Evolutionary conservation across 1,140 invertebrate genomes (phyloP).

Genomic region (Drosophila ambigua): DNA sequence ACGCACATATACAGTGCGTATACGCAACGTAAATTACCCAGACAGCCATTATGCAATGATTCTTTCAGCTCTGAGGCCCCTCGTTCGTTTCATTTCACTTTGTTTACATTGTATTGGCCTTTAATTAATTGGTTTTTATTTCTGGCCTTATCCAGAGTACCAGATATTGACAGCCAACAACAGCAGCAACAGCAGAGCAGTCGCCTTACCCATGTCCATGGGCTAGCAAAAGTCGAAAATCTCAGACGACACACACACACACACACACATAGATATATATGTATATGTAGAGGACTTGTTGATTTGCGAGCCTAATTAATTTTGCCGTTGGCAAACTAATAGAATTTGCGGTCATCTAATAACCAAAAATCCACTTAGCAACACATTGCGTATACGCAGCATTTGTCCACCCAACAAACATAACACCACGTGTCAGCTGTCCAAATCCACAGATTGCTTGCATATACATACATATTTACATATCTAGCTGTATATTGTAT

Average conservation of each 20-base stretch:
- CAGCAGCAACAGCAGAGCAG: constrained; percentile 3
- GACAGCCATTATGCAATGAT: constrained; percentile 59
- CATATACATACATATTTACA: constrained; percentile 2
- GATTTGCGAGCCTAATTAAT: constrained; percentile 68
- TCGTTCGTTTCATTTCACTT: constrained; percentile 44
- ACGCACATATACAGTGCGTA: constrained; percentile 21
- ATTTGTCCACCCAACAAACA: constrained; percentile 6
- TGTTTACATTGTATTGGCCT: constrained; percentile 60
- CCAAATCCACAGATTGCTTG: constrained; percentile 21
- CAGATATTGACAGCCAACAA: constrained; percentile 18
- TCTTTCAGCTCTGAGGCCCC: constrained; percentile 12
- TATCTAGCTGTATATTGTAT: background rate
- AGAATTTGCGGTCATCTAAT: constrained; percentile 51
- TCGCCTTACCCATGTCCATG: constrained; percentile 14
- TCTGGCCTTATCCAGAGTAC: constrained; percentile 22
- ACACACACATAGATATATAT: too few species aligned
- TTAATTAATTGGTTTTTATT: constrained; percentile 73
- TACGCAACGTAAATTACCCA: constrained; percentile 57
- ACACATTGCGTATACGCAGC: constrained; percentile 55
- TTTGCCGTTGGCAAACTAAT: constrained; percentile 46
- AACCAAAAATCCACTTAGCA: constrained; percentile 59
- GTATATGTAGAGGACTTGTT: constrained; percentile 48
- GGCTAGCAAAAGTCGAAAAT: constrained; percentile 39
- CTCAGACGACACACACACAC: constrained; percentile 20
- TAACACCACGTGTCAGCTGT: constrained; percentile 39